Percentiles rank a stretch among this genome's conserved stretches.
These are phyloP conservation scores for Phyllopteryx taeniolatus DNA, from an alignment of 2,113 vertebrate species.

Conservation along the genomic window DNA sequence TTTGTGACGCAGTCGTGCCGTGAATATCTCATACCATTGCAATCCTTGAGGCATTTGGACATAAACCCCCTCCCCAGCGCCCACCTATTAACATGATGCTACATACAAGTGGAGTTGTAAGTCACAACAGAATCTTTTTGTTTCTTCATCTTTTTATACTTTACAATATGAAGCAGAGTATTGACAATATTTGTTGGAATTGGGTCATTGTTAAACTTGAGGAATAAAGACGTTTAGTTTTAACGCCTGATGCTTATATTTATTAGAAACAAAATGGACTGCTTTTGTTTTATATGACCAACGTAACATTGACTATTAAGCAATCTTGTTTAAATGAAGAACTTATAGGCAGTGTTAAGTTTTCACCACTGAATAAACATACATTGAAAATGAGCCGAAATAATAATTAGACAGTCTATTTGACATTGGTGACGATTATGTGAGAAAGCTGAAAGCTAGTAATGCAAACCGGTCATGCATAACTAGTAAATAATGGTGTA, in stretches of 20 bases:
- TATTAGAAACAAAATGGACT: constrained; percentile 20
- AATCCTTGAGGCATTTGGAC: constrained; percentile 5
- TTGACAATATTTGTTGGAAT: constrained; percentile 55
- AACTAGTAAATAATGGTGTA: too few species aligned
- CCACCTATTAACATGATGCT: constrained; percentile 42
- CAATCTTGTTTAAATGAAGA: not conserved
- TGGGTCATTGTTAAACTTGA: constrained; percentile 48
- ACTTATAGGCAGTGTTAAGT: not conserved
- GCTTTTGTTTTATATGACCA: not conserved
- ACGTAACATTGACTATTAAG: not conserved
- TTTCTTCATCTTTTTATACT: constrained; percentile 33
- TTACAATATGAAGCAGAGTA: constrained; percentile 36
- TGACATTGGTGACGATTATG: not conserved
- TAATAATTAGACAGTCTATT: not conserved
- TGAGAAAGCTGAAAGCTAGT: not conserved
- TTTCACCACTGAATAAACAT: not conserved
- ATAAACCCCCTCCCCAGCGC: constrained; percentile 7
- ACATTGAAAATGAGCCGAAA: not conserved
- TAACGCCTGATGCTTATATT: constrained; percentile 38
- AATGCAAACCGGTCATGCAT: not conserved
- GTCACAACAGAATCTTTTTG: constrained; percentile 45
- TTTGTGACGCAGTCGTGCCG: not conserved
- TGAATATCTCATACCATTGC: not conserved
- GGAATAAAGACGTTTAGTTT: constrained; percentile 58
- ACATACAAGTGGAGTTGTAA: constrained; percentile 25